Base-by-base conservation (phyloP, 2,113 vertebrate species). In the Coptodon bakossiorum region DNA sequence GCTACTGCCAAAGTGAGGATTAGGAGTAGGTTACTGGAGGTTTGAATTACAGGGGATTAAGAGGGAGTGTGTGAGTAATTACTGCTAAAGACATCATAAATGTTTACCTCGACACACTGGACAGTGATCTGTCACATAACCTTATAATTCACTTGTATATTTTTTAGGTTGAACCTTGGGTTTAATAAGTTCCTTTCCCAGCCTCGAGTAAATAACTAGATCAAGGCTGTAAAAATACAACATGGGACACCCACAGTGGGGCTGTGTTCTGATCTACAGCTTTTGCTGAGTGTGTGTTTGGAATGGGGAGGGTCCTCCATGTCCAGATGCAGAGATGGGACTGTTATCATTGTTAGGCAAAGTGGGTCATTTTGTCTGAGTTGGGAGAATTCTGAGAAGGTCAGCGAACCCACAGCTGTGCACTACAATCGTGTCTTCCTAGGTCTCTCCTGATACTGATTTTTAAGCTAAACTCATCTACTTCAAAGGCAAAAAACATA, bases 1-100 rank as follows among this genome's bases (percentile, higher is more conserved):
- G 4, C 36, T 81, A 34, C 80, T 84, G 84, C 68, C 88, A 85
- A 54, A 88, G 19, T 63, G 29, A 81, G 85, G 71, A 89, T 91
- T 88, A 89, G 3, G 82, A 86, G 73, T 81, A 27, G 80, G 59
- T 45, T 53, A 53, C 73, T 34, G 45, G 27, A 19, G 45, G 80
- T 34, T 84, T 91, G 54, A 90, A 87, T 92, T 86, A 87, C 91
- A 92, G 40, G 27, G 45, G 90, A 90, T 88, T 86, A 88, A 83
- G 76, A 63, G 11, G 17, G 84, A 73, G 29, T 81, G 71, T 82
- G 29, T 45, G 52, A 53, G 45, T 48, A 89, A 89, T 91, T 83
- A 83, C 45, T 10, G 81, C 24, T 19, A 50, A 86, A 81, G 84
- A 40, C 27, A 78, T 52, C 73, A 78, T 78, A 79, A 90, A 80